Conservation (phyloP, 2,888 invertebrate genomes). For the Mimumesa dahlbomi region DNA sequence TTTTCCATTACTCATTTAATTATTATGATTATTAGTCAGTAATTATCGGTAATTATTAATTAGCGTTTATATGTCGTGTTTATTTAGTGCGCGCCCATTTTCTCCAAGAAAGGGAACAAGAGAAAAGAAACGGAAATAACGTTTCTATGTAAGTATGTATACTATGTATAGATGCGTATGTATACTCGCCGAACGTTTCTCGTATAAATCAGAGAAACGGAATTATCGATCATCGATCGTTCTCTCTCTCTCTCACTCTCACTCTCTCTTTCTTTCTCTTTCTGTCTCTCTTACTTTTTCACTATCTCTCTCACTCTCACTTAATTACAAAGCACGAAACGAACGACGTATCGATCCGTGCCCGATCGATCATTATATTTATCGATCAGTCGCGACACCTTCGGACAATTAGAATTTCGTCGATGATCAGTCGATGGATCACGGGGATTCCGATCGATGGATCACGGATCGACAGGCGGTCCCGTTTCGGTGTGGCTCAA, state of each 20-base stretch:
- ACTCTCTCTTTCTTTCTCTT: constrained; percentile 16
- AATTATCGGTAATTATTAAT: constrained; percentile 58
- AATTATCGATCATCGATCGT: background rate
- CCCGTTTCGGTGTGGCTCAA: constrained; percentile 49
- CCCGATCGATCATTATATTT: constrained; percentile 16
- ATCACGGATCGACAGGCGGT: constrained; percentile 22
- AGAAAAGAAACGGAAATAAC: constrained; percentile 41
- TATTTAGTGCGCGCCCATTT: constrained; percentile 61
- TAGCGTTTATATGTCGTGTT: constrained; percentile 26
- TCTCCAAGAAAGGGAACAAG: constrained; percentile 30
- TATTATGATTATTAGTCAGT: constrained; percentile 48
- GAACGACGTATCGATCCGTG: constrained; percentile 23
- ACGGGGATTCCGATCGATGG: background rate
- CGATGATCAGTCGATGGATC: constrained; percentile 7
- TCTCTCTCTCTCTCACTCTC: too few relatives aligned
- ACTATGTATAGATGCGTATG: constrained; percentile 25
- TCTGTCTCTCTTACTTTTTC: constrained; percentile 3
- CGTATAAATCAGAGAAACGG: background rate
- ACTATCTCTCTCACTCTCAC: constrained; percentile 29
- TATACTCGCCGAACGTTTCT: constrained; percentile 5
- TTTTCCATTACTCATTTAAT: constrained; percentile 60
- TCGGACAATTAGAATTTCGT: background rate
- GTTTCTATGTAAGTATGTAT: constrained; percentile 33
- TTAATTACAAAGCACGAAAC: constrained; percentile 63
- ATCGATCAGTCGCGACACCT: background rate